Conservation (phyloP, 2,113 vertebrate species). For the Clinocottus analis region DNA sequence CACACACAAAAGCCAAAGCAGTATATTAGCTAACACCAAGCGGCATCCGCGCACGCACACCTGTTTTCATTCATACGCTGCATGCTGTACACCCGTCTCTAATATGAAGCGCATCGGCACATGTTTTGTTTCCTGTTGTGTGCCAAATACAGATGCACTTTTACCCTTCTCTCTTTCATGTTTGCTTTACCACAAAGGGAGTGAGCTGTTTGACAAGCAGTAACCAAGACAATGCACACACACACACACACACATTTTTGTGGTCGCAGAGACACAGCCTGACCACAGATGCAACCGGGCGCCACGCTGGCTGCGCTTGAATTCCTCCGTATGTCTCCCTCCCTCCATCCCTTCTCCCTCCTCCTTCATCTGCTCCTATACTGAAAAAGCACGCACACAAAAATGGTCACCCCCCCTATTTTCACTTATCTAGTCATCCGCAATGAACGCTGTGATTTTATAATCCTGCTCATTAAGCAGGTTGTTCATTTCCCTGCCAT, state of each 20-base stretch:
- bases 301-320: slow-evolving; percentile 41
- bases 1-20: not conserved
- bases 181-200: slow-evolving; percentile 10
- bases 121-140: slow-evolving; percentile 10
- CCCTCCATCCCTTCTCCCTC: not conserved
- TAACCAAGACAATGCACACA: slow-evolving; percentile 48
- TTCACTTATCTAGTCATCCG: slow-evolving; percentile 23
- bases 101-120: not conserved
- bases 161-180: slow-evolving; percentile 3
- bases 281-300: slow-evolving; percentile 64
- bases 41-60: not conserved
- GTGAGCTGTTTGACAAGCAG: slow-evolving; percentile 30
- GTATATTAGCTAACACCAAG: not conserved
- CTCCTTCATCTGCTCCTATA: slow-evolving; percentile 15
- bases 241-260: slow-evolving; percentile 7
- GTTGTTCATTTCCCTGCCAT: slow-evolving; percentile 9
- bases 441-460: slow-evolving; percentile 39
- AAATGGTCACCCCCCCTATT: not conserved
- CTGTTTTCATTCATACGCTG: slow-evolving; percentile 12
- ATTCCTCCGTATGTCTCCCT: slow-evolving; percentile 29
- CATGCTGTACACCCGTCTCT: slow-evolving; percentile 2
- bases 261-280: slow-evolving; percentile 57
- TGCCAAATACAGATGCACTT: slow-evolving; percentile 11
- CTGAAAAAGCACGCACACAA: slow-evolving; percentile 46
- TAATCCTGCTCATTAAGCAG: slow-evolving; percentile 60